Base-by-base conservation (phyloP, 2,113 vertebrate species). In the Emydocephalus ijimae region DNA sequence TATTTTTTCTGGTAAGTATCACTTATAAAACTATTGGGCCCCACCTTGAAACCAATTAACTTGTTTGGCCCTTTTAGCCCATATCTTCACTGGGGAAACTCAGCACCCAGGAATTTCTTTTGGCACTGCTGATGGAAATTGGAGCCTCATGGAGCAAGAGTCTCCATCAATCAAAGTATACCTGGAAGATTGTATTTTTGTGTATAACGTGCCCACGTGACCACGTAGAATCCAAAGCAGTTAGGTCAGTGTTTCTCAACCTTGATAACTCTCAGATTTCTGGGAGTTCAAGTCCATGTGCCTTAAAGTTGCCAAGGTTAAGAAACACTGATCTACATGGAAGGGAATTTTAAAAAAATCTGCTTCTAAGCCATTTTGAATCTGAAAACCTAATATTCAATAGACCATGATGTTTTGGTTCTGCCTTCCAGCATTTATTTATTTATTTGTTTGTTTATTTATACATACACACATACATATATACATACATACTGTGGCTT, bases 41-140 rank as follows among this genome's bases (percentile, higher is more conserved):
- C 91, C 85, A 39, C 91, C 85, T 4, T 61, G 55, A 91, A 91
- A 87, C 85, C 55, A 91, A 87, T 91, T 64, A 91, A 87, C 21
- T 91, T 61, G 26, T 56, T 59, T 61, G 43, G 52, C 56, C 48
- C 56, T 45, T 91, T 61, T 61, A 48, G 39, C 90, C 7, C 34
- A 29, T 61, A 61, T 23, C 24, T 91, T 87, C 15, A 18, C 24
- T 10, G 18, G 15, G 50, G 45, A 43, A 90, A 90, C 21, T 74
- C 61, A 55, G n/a, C 23, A 24, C 20, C 54, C 55, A 91, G 20
- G 85, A 29, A 87, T 87, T 87, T 3, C 86, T 87, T 24, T 81
- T 81, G 87, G 26, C 87, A 88, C 52, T 34, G 50, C 50, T 29
- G 48, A 88, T 3, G 2, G 87, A 81, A 81, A 81, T 39, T 52